Evolutionary conservation across 2,888 invertebrate species (phyloP), one percentile per base, ranked within the genome.

Genomic region (Hedychridium roseum): DNA sequence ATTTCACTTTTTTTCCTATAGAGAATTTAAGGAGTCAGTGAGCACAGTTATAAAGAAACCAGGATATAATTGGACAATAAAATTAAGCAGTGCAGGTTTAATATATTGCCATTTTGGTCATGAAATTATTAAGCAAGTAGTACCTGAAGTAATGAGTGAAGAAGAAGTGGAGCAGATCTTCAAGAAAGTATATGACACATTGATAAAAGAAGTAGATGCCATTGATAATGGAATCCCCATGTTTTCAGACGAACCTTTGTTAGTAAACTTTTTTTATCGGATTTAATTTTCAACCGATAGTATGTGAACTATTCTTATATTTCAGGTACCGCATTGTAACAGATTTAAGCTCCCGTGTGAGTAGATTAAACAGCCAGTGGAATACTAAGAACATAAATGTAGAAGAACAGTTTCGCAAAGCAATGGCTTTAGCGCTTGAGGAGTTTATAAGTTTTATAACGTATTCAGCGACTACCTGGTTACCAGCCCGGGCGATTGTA

Each of bases 181-280:
- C 67, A 81, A 83, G 54, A 85, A 87, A 73, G 83, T 98, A 0
- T 99, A 99, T 76, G 88, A 91, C 57, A 85, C 85, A 47, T 91
- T 98, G 43, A 87, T 99, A 9, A 89, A 91, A 80, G 97, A 97
- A 83, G 84, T 99, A 50, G 99, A 99, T 81, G 98, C 91, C 1
- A 90, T 97, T 43, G 99, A 99, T 77, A 99, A 99, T 82, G 99
- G 98, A n/a, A 84, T 97, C 0, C 87, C 89, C 0, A 90, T 92
- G 83, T 86, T 85, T 54, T 85, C 88, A 30, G 89, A 86, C 1
- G 86, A 88, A 68, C 88, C 89, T 0, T 36, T 49, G 68, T 82
- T 75, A 59, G 60, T 54, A 30, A 18, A 42, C 14, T 14, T 14
- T 16, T 34, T 34, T 4, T 15, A 34, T 34, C 4, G 31, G 9